phyloP scores from a whole-genome alignment of 2,113 vertebrate genomes.

The Equus quagga region DNA sequence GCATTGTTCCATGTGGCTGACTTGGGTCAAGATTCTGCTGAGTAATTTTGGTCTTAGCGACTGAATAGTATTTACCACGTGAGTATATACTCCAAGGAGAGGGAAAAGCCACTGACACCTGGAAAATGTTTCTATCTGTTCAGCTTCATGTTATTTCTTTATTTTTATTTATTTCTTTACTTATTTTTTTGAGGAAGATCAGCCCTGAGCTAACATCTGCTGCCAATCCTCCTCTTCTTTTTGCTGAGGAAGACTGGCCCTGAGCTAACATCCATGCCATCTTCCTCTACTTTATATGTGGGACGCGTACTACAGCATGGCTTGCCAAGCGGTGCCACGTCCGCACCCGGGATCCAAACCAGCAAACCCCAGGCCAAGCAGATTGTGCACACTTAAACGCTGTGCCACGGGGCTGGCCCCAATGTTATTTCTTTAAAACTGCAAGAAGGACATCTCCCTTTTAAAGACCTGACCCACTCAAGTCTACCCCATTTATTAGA shows the following conservation, averaged over 20 bases:
- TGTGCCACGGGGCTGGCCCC: too few species aligned
- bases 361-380: too few species aligned
- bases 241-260: too few species aligned
- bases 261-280: too few species aligned
- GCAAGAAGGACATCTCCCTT: background rate
- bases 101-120: background rate
- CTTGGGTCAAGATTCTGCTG: background rate
- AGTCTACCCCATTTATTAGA: background rate
- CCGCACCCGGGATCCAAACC: too few species aligned
- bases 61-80: background rate
- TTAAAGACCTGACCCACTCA: background rate
- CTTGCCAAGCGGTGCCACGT: too few species aligned
- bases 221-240: too few species aligned
- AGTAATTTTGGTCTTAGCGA: background rate
- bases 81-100: background rate
- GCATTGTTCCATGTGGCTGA: background rate
- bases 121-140: background rate
- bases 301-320: too few species aligned
- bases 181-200: too few species aligned
- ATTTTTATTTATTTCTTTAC: background rate
- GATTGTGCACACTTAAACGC: too few species aligned
- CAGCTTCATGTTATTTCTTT: constrained; percentile 1
- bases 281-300: too few species aligned
- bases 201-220: too few species aligned
- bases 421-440: background rate